Percentiles rank a stretch among this genome's conserved stretches.
phyloP scores from a whole-genome alignment of 2,113 vertebrate genomes.

The Neoarius graeffei region DNA sequence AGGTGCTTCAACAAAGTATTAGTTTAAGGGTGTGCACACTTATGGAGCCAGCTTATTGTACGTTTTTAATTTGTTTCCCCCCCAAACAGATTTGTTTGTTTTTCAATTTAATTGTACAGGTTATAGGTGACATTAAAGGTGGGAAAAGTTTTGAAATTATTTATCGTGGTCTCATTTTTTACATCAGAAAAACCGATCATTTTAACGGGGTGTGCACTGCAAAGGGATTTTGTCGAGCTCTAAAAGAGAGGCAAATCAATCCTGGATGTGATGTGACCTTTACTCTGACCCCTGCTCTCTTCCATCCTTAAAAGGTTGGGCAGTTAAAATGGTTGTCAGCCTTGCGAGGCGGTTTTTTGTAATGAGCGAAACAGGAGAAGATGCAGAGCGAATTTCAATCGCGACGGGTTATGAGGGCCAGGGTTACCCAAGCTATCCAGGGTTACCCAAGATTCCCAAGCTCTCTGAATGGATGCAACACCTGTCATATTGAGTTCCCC shows the following conservation, averaged over 20 bases:
- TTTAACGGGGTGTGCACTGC: background rate
- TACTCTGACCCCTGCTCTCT: background rate
- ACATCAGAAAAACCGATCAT: background rate
- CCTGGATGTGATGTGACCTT: constrained; percentile 3
- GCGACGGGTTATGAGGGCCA: background rate
- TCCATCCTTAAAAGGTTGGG: constrained; percentile 10
- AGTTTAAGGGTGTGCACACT: no score
- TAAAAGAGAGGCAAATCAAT: background rate
- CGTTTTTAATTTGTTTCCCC: no score
- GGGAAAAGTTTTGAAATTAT: no score
- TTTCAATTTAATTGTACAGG: no score
- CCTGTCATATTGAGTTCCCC: constrained; percentile 38
- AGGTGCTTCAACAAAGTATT: no score
- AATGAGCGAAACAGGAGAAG: constrained; percentile 44
- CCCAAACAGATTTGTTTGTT: no score
- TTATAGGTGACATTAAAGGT: no score
- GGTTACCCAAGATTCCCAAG: background rate
- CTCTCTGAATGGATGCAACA: background rate
- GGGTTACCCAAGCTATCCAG: background rate
- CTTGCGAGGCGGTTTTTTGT: background rate
- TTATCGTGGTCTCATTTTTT: no score
- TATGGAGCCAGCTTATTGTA: no score
- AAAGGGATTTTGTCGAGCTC: background rate
- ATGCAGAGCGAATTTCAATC: constrained; percentile 34
- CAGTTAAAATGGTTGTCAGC: background rate